Base-by-base conservation (phyloP, 2,113 vertebrate species). In the Aphelocoma coerulescens region DNA sequence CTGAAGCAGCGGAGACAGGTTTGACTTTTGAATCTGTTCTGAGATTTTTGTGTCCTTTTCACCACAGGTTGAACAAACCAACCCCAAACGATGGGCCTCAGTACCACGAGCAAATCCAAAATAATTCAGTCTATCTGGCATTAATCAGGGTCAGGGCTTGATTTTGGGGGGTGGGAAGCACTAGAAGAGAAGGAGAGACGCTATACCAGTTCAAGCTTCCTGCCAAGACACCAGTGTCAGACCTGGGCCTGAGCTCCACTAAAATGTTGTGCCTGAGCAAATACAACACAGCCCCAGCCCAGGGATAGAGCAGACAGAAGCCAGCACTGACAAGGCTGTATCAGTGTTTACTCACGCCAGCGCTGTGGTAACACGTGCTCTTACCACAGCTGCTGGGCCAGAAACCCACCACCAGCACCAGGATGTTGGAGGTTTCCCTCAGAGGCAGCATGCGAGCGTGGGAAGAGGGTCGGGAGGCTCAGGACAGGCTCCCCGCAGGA, bases 261-360 rank as follows among this genome's bases (percentile, higher is more conserved):
- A 13, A 17, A 61, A 17, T 2, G 7, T 10, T 37, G 59, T 14
- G 57, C 62, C 55, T 14, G 27, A 85, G 71, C 55, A 86, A 85
- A 89, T 41, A 75, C 88, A 89, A 35, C 81, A 73, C 89, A 97
- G 89, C 66, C 52, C 88, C 82, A 89, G 89, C 51, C 68, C 48
- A 78, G 75, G 82, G 95, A 82, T 94, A 83, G 97, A 97, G 97
- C 97, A 98, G 97, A 98, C 98, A 98, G 98, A 99, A 98, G 98
- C 98, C 98, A 98, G 98, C 98, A 91, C 98, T 99, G 99, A 98
- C 98, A 24, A 98, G 97, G 98, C 99, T 98, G 98, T 99, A 98
- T 93, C 98, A 91, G 97, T 98, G 97, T 97, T 99, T 98, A 99
- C 98, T 93, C 96, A n/a, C 49, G 57, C 95, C 97, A 87, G 95